These are phyloP conservation scores for Gambusia holbrooki DNA, from an alignment of 2,113 vertebrate genomes.

Conservation along the genomic window DNA sequence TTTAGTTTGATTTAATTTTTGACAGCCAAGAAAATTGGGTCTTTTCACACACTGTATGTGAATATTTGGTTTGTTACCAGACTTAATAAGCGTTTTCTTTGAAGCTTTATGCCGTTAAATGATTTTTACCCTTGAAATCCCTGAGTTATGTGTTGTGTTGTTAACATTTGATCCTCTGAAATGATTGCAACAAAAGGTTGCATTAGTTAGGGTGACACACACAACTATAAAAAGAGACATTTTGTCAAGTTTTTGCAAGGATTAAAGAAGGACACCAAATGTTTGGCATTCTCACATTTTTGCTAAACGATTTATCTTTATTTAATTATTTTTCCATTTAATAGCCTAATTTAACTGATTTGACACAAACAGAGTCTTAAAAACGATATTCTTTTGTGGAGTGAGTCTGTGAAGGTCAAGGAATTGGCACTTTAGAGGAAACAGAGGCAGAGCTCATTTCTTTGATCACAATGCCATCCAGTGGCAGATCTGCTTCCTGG, in stretches of 20 bases:
- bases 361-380: constrained; percentile 49
- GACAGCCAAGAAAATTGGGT: background rate
- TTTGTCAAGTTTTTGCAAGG: constrained; percentile 38
- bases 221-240: constrained; percentile 20
- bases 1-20: background rate
- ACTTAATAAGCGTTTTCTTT: constrained; percentile 4
- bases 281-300: constrained; percentile 54
- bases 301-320: constrained; percentile 11
- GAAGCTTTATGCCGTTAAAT: background rate
- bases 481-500: constrained; percentile 47
- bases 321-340: constrained; percentile 33
- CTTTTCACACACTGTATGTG: background rate
- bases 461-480: constrained; percentile 69
- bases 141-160: constrained; percentile 6
- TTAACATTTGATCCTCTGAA: constrained; percentile 50
- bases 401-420: constrained; percentile 56
- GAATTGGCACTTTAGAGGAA: constrained; percentile 13
- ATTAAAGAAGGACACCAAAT: constrained; percentile 52
- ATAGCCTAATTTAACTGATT: constrained; percentile 53
- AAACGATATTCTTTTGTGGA: constrained; percentile 43
- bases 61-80: background rate
- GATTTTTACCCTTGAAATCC: constrained; percentile 45
- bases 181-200: constrained; percentile 16
- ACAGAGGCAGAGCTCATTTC: constrained; percentile 19
- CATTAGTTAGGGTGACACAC: constrained; percentile 31